Evolutionary conservation across 2,888 invertebrate genomes (phyloP), one percentile per base, ranked within the genome.

Genomic region (Ophion ventricosus): DNA sequence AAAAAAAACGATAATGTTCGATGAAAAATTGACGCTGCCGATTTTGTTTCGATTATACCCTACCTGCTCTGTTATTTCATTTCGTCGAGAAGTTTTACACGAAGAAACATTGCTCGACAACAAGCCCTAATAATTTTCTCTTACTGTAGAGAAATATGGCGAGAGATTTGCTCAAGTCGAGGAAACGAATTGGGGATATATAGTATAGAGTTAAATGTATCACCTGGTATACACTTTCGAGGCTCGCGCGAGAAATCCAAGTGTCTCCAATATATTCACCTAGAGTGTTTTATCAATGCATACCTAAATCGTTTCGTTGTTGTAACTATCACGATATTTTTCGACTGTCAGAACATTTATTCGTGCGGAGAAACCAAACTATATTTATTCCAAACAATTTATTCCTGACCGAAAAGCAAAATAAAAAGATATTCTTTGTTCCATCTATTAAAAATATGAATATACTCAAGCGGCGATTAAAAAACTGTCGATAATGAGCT

Each of bases 201-300:
- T 66, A 61, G 54, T 40, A 63, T 75, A 61, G 75, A 75, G 40
- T 69, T 40, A 79, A 83, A 79, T 83, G 70, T 70, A 69, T 79
- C 79, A 83, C 79, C 69, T 57, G 57, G 29, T 69, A 63, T 43
- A 43, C 25, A 25, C 35, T 76, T 56, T 20, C 49, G 49, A 69
- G 61, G 69, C 26, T 5, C 17, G 54, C 11, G 26, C 43, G 57
- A 61, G 61, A 23, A 67, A 72, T 54, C 17, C 26, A 25, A 72
- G 57, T 76, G 76, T 80, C 76, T 83, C 72, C 66, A 26, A 76
- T 80, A 76, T 76, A 80, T 76, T 72, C 69, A 49, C 11, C 23
- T 43, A 43, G 49, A 56, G n/a, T 75, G 49, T 43, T 23, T 35
- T 20, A 56, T 23, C 17, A 43, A 66, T 56, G n/a, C 40, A 54